Evolutionary conservation across 2,113 vertebrate genomes (phyloP), one percentile per base, ranked within the genome.

Genomic region (Zosterops lateralis): DNA sequence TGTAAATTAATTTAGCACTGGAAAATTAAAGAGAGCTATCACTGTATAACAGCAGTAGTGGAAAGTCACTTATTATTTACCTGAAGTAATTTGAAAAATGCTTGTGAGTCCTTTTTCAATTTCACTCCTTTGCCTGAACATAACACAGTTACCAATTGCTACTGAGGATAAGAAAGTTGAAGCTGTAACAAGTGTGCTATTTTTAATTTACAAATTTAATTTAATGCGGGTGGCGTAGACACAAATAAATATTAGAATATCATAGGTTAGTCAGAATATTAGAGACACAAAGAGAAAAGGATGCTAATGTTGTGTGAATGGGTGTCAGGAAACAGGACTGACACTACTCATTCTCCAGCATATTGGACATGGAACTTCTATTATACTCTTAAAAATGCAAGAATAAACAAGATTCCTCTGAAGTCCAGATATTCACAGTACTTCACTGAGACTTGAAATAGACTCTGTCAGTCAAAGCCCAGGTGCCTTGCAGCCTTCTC

Each of bases 1-100:
- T 34, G 50, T 71, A 80, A 95, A 92, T 89, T 89, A 96, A 96
- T 94, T 91, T 84, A 89, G 50, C 48, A 75, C 62, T 57, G 36
- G 36, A 84, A 95, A 78, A 94, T 82, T 87, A 71, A 78, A 92
- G 48, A 90, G 61, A 85, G 50, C n/a, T 83, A 90, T 83, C 71
- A 32, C 14, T 5, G 3, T n/a, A 12, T 65, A 90, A 64, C 61
- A 94, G 78, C 67, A 83, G 45, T 29, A 83, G 61, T 25, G 56
- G 50, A 87, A 57, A 65, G 22, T 16, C 91, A 25, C 34, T 84
- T 91, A 44, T 89, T 95, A 94, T 91, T 91, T 92, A 93, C 75
- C 42, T 61, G 42, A 42, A 82, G 65, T 65, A 58, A 82, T 92
- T 68, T 78, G 44, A 60, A 94, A 95, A 89, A 78, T 32, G 40